Evolutionary conservation across 2,797 vertebrate species (phyloP).

Genomic region (Syngnathus acus): DNA sequence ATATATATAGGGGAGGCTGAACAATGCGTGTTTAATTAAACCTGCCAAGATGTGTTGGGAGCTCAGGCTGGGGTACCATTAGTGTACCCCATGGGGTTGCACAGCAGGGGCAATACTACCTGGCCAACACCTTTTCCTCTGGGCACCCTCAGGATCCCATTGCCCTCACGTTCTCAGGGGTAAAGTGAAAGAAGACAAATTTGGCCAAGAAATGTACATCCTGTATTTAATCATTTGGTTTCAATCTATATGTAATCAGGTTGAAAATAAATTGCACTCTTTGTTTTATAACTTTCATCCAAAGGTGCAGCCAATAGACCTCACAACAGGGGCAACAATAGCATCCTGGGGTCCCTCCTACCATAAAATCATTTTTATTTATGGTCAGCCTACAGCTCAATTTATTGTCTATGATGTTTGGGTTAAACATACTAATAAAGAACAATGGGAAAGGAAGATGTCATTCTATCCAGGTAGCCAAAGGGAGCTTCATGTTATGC

Average conservation of each 20-base stretch:
- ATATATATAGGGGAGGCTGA: conserved; percentile 35
- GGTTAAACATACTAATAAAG: conserved; percentile 24
- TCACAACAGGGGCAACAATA: conserved; percentile 51
- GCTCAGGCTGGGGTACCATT: conserved; percentile 19
- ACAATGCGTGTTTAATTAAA: conserved; percentile 41
- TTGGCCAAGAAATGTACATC: neutral
- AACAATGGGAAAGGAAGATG: conserved; percentile 30
- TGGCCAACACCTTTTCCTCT: conserved; percentile 41
- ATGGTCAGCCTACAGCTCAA: conserved; percentile 41
- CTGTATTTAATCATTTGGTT: too few species aligned
- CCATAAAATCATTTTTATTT: conserved; percentile 51
- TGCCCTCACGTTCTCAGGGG: neutral
- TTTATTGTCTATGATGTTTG: conserved; percentile 29
- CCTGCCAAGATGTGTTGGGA: conserved; percentile 9
- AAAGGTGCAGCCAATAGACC: conserved; percentile 19
- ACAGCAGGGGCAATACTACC: conserved; percentile 30
- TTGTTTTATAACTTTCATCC: neutral
- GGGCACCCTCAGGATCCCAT: neutral
- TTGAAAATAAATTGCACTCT: neutral
- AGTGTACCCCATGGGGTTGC: conserved; percentile 37
- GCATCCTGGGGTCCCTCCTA: conserved; percentile 32
- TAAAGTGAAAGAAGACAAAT: neutral
- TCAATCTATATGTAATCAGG: neutral
- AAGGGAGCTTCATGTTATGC: conserved; percentile 12
- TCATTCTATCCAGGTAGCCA: conserved; percentile 8